A percentile compares a stretch with the other conserved stretches of the same genome.
phyloP scores from a whole-genome alignment of 2,113 vertebrate genomes.

The Arvicanthis niloticus region DNA sequence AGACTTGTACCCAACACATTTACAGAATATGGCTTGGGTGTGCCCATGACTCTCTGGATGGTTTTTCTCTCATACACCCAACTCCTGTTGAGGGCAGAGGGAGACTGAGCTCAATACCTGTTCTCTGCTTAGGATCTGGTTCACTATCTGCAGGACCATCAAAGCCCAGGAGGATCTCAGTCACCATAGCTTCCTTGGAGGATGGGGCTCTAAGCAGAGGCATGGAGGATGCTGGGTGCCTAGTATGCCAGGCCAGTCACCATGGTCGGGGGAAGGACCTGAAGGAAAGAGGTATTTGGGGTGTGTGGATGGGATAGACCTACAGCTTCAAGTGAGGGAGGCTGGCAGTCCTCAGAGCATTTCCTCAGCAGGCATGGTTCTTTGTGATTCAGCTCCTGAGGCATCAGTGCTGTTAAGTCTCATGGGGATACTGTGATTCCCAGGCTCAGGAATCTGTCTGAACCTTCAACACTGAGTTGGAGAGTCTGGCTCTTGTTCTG shows the following conservation, averaged over 20 bases:
- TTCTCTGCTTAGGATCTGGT: not conserved
- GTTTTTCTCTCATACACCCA: not conserved
- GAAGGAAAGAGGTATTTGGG: not conserved
- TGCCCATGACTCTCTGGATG: rapidly evolving
- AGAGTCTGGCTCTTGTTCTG: not conserved
- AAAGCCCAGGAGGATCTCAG: not conserved
- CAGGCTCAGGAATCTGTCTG: not conserved
- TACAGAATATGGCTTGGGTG: too few species aligned
- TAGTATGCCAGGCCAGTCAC: rapidly evolving
- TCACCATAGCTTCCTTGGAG: not conserved
- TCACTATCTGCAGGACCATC: not conserved
- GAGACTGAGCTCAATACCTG: not conserved
- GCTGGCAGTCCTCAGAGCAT: not conserved
- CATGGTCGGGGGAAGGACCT: too few species aligned
- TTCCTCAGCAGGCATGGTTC: not conserved
- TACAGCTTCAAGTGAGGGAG: not conserved
- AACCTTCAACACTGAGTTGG: not conserved
- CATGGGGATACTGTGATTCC: not conserved
- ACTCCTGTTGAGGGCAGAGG: not conserved
- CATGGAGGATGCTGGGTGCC: not conserved
- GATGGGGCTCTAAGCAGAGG: not conserved
- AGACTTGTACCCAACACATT: not conserved
- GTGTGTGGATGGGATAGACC: not conserved
- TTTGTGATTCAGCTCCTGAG: slow-evolving; percentile 17
- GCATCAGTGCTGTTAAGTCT: not conserved